A percentile compares a stretch with the other conserved stretches of the same genome.
Conservation (phyloP, 2,113 vertebrate genomes). For the Elanus axillaris region DNA sequence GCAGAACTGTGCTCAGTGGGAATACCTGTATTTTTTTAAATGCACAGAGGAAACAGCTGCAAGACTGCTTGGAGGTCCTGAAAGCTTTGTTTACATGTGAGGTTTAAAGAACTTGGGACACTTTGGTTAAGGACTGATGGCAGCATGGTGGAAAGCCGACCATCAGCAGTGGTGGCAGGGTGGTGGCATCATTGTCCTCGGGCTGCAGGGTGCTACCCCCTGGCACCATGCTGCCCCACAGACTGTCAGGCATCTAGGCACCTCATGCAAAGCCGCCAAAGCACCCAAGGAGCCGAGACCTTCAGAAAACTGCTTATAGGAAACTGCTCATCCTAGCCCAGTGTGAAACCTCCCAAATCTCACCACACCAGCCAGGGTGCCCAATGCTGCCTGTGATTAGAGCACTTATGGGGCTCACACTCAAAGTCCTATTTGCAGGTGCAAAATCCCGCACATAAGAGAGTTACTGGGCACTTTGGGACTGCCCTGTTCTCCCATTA, state of each 20-base stretch:
- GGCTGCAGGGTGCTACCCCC: not conserved
- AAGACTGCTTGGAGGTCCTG: not conserved
- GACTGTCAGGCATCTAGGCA: not conserved
- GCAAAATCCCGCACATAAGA: not conserved
- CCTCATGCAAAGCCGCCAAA: not conserved
- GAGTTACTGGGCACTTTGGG: not conserved
- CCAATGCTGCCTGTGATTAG: not conserved
- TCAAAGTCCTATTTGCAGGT: not conserved
- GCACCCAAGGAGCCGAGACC: not conserved
- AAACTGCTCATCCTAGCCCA: rapidly evolving
- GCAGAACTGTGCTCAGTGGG: not conserved
- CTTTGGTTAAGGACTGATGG: not conserved
- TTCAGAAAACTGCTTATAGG: not conserved
- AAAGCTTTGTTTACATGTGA: not conserved
- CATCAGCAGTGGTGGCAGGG: too few relatives aligned
- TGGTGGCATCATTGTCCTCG: not conserved
- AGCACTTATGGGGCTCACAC: rapidly evolving
- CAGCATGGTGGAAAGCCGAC: too few relatives aligned
- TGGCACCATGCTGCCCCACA: not conserved
- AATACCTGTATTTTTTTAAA: not conserved
- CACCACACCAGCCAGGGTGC: not conserved
- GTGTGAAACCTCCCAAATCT: not conserved
- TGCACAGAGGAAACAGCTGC: not conserved
- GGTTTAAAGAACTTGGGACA: not conserved
- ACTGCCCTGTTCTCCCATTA: not conserved